phyloP scores from a whole-genome alignment of 2,888 invertebrate species.

The Epirrita christyi region DNA sequence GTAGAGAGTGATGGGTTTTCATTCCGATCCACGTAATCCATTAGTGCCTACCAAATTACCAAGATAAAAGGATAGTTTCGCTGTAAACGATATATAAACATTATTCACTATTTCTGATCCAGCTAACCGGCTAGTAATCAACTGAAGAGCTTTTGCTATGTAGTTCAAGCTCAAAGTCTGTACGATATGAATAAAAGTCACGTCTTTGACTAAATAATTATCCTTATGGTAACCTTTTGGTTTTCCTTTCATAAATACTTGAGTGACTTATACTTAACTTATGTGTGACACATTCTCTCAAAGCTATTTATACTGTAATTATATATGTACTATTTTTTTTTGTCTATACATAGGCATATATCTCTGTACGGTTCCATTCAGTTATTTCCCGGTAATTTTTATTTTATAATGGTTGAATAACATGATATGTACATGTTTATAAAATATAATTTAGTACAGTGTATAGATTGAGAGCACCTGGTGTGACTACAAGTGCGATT shows the following conservation, averaged over 20 bases:
- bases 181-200: neutral
- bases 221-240: neutral
- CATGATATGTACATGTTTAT: too few species aligned
- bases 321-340: neutral
- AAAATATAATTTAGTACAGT: too few species aligned
- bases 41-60: constrained; percentile 22
- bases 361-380: neutral
- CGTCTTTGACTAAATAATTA: neutral
- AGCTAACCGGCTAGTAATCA: neutral
- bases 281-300: neutral
- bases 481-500: constrained; percentile 65
- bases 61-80: constrained; percentile 7
- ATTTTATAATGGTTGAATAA: neutral
- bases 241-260: neutral
- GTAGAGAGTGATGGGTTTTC: constrained; percentile 7
- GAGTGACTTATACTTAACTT: too few species aligned
- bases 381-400: neutral
- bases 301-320: neutral
- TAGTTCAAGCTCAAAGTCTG: neutral
- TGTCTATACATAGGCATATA: too few species aligned
- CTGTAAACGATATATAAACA: neutral
- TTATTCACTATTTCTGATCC: neutral
- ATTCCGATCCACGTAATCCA: constrained; percentile 23
- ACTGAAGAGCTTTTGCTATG: neutral
- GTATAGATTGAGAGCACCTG: constrained; percentile 60